Evolutionary conservation across 1,140 invertebrate species (phyloP), one percentile per base, ranked within the genome.

Genomic region (Pantala flavescens): DNA sequence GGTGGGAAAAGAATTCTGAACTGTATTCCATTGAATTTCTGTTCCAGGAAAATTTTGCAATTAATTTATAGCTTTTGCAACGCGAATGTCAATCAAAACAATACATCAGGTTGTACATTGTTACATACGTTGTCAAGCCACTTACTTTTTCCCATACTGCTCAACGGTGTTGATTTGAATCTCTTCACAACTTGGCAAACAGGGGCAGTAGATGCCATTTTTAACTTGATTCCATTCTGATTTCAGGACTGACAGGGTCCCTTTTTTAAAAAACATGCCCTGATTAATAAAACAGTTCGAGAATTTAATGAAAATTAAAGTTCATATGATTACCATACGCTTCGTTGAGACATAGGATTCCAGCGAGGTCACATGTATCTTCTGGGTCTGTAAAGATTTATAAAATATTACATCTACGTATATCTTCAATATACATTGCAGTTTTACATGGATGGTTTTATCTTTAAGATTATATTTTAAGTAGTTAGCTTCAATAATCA

Each of bases 161-260:
- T 63, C 49, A 0, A 79, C 72, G 24, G 78, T 76, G 2, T 78
- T 77, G 73, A 77, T 79, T 78, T 89, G 87, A 72, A 86, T 86
- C 78, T 88, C 88, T 0, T 86, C 86, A 77, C 88, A 89, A 0
- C 87, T 88, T 0, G 88, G 87, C 73, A 88, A 79, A 76, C 88
- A 89, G 76, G 87, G 83, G 70, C 88, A 89, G n/a, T 84, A 85
- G 14, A 88, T 78, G 16, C 88, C 88, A 14, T 78, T 70, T 16
- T 36, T 71, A 0, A 24, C 9, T 55, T 77, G 78, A 49, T 43
- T 79, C 75, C 75, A 75, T 79, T 78, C 7, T 83, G 84, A 82
- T 70, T 86, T 87, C 70, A 89, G 82, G 0, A 89, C 88, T n/a
- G 86, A 86, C 0, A 89, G 79, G 76, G 86, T 81, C 74, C 86